These are phyloP conservation scores for Acanthisitta chloris DNA, from an alignment of 2,113 vertebrate genomes.

Conservation along the genomic window DNA sequence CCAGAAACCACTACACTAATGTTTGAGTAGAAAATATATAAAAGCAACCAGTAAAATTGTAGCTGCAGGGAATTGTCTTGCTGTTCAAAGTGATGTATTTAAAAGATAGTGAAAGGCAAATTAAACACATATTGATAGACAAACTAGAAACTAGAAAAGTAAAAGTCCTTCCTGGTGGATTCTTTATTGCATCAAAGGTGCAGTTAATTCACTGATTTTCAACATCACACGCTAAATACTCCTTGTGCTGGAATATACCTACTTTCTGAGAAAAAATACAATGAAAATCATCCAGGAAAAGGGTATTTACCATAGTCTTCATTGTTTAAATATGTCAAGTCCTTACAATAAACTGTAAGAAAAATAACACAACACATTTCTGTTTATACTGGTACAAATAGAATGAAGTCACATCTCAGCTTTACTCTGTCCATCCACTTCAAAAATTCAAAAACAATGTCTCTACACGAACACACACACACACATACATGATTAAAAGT, in stretches of 20 bases:
- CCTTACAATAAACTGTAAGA: neutral
- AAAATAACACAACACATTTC: neutral
- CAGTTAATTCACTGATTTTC: neutral
- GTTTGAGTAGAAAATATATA: neutral
- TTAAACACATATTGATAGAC: neutral
- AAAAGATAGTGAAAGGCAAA: neutral
- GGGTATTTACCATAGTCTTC: neutral
- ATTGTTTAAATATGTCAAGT: neutral
- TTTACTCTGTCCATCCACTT: neutral
- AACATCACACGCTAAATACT: neutral
- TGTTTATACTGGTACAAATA: neutral
- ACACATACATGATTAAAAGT: neutral
- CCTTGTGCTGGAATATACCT: neutral
- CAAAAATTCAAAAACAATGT: rapidly evolving
- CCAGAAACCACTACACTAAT: neutral
- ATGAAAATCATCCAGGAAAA: neutral
- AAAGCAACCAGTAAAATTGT: neutral
- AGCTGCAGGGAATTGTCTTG: neutral
- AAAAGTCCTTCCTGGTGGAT: neutral
- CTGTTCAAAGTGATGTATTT: neutral
- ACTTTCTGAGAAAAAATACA: neutral
- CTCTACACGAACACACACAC: neutral
- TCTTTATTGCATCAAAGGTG: neutral
- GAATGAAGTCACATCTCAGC: neutral
- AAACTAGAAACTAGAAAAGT: neutral